phyloP scores from a whole-genome alignment of 2,888 invertebrate genomes.

The Adelphocoris suturalis region DNA sequence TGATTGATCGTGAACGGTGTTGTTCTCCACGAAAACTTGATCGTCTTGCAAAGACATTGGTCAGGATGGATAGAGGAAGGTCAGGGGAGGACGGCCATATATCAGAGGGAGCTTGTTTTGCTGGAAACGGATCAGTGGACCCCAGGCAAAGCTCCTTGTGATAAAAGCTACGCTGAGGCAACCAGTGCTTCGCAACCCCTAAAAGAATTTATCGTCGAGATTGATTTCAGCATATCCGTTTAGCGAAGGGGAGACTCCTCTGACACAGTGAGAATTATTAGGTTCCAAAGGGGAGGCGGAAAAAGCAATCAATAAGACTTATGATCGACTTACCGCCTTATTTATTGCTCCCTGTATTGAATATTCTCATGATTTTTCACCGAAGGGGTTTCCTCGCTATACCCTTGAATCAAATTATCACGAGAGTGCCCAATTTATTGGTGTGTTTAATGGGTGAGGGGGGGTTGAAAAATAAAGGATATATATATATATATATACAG shows the following conservation, averaged over 20 bases:
- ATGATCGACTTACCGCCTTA: slow-evolving; percentile 61
- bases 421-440: neutral
- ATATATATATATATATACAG: too few species aligned
- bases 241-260: slow-evolving; percentile 35
- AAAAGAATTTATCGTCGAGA: slow-evolving; percentile 52
- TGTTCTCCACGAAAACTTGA: neutral
- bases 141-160: slow-evolving; percentile 27
- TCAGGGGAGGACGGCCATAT: neutral
- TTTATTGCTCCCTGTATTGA: slow-evolving; percentile 55
- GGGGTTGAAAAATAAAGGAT: too few species aligned
- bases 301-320: slow-evolving; percentile 65
- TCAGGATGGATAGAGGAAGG: neutral
- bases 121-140: slow-evolving; percentile 21
- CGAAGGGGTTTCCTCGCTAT: neutral
- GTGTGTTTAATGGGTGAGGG: neutral
- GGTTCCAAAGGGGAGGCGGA: slow-evolving; percentile 45
- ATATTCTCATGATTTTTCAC: slow-evolving; percentile 41
- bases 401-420: neutral
- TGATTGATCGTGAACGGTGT: too few species aligned
- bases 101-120: slow-evolving; percentile 22
- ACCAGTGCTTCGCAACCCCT: slow-evolving; percentile 45
- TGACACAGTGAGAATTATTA: slow-evolving; percentile 59
- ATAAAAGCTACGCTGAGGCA: slow-evolving; percentile 54
- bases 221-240: slow-evolving; percentile 63
- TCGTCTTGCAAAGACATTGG: neutral